Conservation (phyloP, 2,888 invertebrate species). For the Petrolisthes manimaculis region DNA sequence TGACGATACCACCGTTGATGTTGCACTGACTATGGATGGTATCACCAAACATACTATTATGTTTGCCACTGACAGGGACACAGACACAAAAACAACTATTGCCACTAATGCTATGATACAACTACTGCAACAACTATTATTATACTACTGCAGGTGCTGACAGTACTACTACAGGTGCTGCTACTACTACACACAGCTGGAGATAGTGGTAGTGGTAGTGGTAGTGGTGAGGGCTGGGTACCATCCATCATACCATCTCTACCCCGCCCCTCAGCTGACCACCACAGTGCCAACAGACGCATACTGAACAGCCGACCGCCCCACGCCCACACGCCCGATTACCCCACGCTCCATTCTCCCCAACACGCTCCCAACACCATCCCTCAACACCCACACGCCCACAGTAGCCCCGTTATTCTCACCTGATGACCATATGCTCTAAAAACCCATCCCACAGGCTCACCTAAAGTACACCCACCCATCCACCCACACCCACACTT, state of each 20-base stretch:
- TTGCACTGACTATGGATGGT: background rate
- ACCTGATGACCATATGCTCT: background rate
- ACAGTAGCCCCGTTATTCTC: background rate
- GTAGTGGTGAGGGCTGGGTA: background rate
- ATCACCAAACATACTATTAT: too few species aligned
- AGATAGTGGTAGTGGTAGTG: background rate
- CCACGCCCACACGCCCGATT: background rate
- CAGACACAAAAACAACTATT: background rate
- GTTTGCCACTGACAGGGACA: background rate
- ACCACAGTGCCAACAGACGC: constrained; percentile 16
- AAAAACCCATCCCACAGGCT: constrained; percentile 9
- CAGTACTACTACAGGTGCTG: background rate
- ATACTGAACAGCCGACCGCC: constrained; percentile 23
- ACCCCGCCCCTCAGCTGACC: constrained; percentile 10
- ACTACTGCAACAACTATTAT: background rate
- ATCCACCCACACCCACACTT: background rate
- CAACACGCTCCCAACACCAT: background rate
- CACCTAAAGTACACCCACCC: background rate
- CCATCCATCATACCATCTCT: constrained; percentile 15
- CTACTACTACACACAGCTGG: background rate
- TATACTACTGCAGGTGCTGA: background rate
- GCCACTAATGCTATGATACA: background rate
- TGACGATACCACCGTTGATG: background rate
- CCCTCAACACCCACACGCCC: background rate
- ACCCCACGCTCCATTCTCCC: background rate